Percentiles rank a stretch among this genome's conserved stretches.
Evolutionary conservation across 2,113 vertebrate species (phyloP).

Genomic region (Ascaphus truei): DNA sequence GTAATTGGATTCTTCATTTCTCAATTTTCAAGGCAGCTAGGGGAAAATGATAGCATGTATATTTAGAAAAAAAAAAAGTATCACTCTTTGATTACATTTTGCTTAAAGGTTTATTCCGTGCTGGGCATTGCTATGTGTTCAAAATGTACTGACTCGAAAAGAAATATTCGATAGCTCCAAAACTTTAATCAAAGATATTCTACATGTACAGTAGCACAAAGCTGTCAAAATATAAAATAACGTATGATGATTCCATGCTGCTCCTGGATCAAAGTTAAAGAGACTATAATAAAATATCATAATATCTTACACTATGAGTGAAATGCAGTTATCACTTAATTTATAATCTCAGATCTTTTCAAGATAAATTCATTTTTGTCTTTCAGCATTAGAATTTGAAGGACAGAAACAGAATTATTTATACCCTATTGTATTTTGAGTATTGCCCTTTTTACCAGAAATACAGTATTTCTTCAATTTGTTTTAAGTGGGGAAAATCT

Average conservation of each 20-base stretch:
- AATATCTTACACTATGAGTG: background rate
- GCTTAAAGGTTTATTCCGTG: slow-evolving; percentile 38
- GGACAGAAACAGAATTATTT: too few species aligned
- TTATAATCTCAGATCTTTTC: background rate
- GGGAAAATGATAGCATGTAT: slow-evolving; percentile 40
- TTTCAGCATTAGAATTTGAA: background rate
- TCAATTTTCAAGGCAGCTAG: slow-evolving; percentile 58
- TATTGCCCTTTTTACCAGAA: too few species aligned
- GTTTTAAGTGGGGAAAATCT: too few species aligned
- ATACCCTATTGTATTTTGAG: too few species aligned
- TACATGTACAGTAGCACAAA: background rate
- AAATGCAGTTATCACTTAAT: background rate
- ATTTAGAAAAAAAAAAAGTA: slow-evolving; percentile 47
- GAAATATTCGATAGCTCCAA: slow-evolving; percentile 31
- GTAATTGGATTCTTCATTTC: slow-evolving; percentile 66
- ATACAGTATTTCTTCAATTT: too few species aligned
- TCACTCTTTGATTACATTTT: slow-evolving; percentile 51
- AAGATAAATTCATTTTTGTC: background rate
- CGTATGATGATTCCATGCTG: background rate
- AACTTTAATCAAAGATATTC: slow-evolving; percentile 34
- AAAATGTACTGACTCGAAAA: slow-evolving; percentile 6
- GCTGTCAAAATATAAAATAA: slow-evolving; percentile 39
- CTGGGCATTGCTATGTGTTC: background rate
- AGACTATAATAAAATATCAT: background rate
- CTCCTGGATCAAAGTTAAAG: background rate